Percentiles rank a stretch among this genome's conserved stretches.
Conservation (phyloP, 2,797 vertebrate species). For the Tragopan temminckii region DNA sequence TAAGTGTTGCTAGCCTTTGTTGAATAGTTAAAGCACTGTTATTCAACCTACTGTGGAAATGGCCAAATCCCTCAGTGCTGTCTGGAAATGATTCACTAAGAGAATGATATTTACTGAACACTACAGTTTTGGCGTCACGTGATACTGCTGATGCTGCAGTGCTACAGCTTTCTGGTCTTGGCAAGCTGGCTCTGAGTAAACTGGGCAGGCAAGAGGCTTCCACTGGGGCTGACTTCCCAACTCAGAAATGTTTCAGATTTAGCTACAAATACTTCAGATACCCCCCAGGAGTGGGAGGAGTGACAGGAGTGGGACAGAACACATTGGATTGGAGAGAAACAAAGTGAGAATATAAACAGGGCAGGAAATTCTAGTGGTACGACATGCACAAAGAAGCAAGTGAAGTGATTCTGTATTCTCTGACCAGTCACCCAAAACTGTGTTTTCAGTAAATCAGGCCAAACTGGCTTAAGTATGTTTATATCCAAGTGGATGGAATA, state of each 20-base stretch:
- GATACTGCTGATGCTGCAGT: constrained; percentile 1
- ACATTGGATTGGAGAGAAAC: background rate
- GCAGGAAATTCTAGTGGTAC: background rate
- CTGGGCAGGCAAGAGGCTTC: background rate
- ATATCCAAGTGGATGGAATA: background rate
- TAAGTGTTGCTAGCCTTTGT: constrained; percentile 49
- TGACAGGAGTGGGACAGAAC: background rate
- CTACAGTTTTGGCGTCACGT: background rate
- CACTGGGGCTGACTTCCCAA: background rate
- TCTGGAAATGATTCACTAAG: constrained; percentile 23
- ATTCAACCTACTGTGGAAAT: constrained; percentile 49
- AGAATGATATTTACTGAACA: constrained; percentile 28
- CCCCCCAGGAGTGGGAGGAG: background rate
- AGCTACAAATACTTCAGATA: background rate
- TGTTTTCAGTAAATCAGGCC: background rate
- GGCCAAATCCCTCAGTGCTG: constrained; percentile 42
- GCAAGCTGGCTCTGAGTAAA: background rate
- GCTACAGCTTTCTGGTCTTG: constrained; percentile 11
- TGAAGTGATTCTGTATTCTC: background rate
- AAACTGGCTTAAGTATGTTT: background rate
- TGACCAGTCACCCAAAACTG: background rate
- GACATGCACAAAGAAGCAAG: background rate
- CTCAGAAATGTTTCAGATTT: background rate
- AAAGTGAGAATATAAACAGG: constrained; percentile 17
- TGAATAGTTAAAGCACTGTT: background rate